Conservation (phyloP, 2,888 invertebrate species). For the Drosophila borealis region DNA sequence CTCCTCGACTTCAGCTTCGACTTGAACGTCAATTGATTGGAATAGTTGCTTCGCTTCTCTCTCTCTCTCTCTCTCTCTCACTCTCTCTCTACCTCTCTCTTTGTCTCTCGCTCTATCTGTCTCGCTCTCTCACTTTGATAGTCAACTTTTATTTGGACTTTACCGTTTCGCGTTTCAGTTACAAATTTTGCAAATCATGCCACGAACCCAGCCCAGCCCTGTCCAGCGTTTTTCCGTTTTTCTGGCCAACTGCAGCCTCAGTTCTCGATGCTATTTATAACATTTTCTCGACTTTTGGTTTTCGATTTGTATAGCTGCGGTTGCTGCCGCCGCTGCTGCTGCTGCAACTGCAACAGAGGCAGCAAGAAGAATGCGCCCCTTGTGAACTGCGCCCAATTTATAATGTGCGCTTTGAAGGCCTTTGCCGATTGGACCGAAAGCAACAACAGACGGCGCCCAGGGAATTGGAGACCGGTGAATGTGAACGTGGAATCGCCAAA, state of each 20-base stretch:
- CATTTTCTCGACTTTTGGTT: constrained; percentile 48
- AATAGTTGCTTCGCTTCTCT: constrained; percentile 48
- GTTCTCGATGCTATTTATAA: constrained; percentile 54
- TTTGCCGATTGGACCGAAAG: constrained; percentile 24
- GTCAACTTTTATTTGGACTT: constrained; percentile 43
- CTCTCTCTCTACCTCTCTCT: not conserved
- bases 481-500: constrained; percentile 17
- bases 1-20: constrained; percentile 46
- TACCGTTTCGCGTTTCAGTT: constrained; percentile 61
- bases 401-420: constrained; percentile 59
- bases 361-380: constrained; percentile 55
- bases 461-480: constrained; percentile 18
- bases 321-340: constrained; percentile 1
- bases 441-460: constrained; percentile 4
- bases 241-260: constrained; percentile 15
- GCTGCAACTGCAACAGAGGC: constrained; percentile 11
- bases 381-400: constrained; percentile 59
- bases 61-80: not conserved
- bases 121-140: constrained; percentile 1
- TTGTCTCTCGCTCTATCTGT: too few relatives aligned
- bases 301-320: constrained; percentile 31
- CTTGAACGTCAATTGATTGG: constrained; percentile 67
- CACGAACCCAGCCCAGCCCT: constrained; percentile 39
- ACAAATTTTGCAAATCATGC: constrained; percentile 64
- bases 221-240: constrained; percentile 17